Base-by-base conservation (phyloP, 2,797 vertebrate species). In the Scolopax bukidnonensis region DNA sequence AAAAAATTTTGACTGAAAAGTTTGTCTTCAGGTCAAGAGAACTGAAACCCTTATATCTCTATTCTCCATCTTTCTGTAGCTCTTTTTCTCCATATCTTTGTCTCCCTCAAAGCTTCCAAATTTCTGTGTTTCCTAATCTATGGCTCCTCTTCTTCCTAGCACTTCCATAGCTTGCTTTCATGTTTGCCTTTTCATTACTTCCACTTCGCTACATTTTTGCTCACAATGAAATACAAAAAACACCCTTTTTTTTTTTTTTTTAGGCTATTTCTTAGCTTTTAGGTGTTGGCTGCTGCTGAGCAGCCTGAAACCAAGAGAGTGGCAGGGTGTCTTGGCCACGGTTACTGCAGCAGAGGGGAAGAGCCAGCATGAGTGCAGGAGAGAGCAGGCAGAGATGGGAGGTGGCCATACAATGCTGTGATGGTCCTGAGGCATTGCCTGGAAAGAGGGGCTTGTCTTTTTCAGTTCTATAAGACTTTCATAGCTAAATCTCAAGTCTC, bases 381-480 rank as follows among this genome's bases (percentile, higher is more conserved):
- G 10, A 10, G 20, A 47, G 16, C 4, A 21, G 0, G 16, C 64
- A 57, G 7, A 32, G 6, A 5, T 0, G 0, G 25, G 9, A 57
- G 8, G 30, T 30, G 33, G 1, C 38, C 1, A 2, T 12, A 4
- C 5, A 1, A 23, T 77, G 17, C 64, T 87, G 32, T 1, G 1
- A 3, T 40, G 15, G 36, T 71, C 40, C 48, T 60, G 33, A 11
- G 25, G 38, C 20, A 48, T 16, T 47, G 16, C 25, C 40, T 83
- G 47, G 51, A 24, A 70, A 59, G 20, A 71, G 2, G 5, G 5
- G 28, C 5, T 48, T 63, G 6, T 33, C 83, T 85, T 56, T 33
- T 21, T 60, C 60, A 41, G 1, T 33, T 75, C 47, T 53, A 2
- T 70, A 76, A 67, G 40, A 21, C 5, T 76, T 59, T 28, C 10